Conservation (phyloP, 2,797 vertebrate species). For the Anguilla anguilla region DNA sequence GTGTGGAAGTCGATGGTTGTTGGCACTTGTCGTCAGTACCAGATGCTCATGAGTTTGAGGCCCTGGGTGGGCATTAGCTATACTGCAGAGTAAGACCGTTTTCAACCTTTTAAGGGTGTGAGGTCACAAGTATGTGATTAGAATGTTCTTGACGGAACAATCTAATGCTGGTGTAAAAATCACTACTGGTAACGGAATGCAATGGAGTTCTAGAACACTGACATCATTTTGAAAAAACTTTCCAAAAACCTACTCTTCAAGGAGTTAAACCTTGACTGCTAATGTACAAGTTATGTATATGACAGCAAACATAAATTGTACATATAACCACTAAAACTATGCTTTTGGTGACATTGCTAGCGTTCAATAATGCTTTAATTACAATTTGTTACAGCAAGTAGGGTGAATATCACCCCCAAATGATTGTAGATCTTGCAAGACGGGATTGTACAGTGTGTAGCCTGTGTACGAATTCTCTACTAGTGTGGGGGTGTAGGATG, state of each 20-base stretch:
- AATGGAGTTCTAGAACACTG: too few species aligned
- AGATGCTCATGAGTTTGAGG: background rate
- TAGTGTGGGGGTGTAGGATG: background rate
- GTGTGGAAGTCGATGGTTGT: background rate
- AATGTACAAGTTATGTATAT: background rate
- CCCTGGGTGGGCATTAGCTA: background rate
- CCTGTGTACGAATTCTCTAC: background rate
- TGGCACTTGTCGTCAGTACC: background rate
- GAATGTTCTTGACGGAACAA: background rate
- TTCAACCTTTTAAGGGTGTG: background rate
- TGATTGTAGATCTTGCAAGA: background rate
- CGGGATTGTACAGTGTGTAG: background rate
- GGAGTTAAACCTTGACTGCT: background rate
- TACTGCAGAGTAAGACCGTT: background rate
- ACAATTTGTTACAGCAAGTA: background rate
- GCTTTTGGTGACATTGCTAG: background rate
- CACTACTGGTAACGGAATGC: background rate
- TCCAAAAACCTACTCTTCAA: background rate
- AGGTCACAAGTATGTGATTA: background rate
- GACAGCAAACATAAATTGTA: background rate
- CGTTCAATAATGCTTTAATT: background rate
- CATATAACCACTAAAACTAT: background rate
- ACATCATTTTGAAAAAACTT: too few species aligned
- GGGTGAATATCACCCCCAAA: background rate
- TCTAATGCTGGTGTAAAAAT: background rate